Evolutionary conservation across 2,888 invertebrate genomes (phyloP), one percentile per base, ranked within the genome.

Genomic region (Pyrrhia umbra): DNA sequence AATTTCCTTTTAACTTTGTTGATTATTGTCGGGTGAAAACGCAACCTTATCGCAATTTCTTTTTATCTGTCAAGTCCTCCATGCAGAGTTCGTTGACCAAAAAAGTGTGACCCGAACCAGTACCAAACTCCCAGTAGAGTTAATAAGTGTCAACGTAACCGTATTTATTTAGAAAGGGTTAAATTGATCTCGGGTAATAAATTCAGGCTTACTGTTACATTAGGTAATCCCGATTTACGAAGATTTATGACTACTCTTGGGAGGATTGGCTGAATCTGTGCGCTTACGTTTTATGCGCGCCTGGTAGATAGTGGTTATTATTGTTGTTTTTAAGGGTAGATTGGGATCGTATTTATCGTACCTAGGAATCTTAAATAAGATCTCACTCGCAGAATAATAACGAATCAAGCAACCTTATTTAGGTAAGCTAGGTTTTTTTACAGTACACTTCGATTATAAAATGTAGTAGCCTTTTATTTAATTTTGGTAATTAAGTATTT

Each of bases 241-340:
- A 69, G 75, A 66, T 66, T 62, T 74, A 72, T 77, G 47, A 57
- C 45, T 46, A 58, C 73, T 72, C 80, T 67, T 45, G 64, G 54
- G 70, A 62, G 62, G 68, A 56, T 72, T 74, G 67, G 74, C 73
- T 77, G 59, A 61, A 83, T 75, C 65, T 68, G 62, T 62, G 62
- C 51, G 37, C 62, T 67, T 75, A 71, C 72, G 62, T 65, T 64
- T 68, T 74, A 79, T 79, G 72, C 10, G 16, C n/a, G 51, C 83
- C 73, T 82, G 43, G 78, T 81, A 77, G 43, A 51, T 64, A 10
- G 5, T 2, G 8, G 15, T 15, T 8, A 16, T 40, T 45, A 25
- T 21, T 34, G 5, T 46, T 15, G 15, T 40, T 23, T 74, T 43
- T 15, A 20, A 42, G 30, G n/a, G 10, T 8, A 8, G 6, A 37